phyloP scores from a whole-genome alignment of 2,888 invertebrate species.

The Ectobius pallidus region DNA sequence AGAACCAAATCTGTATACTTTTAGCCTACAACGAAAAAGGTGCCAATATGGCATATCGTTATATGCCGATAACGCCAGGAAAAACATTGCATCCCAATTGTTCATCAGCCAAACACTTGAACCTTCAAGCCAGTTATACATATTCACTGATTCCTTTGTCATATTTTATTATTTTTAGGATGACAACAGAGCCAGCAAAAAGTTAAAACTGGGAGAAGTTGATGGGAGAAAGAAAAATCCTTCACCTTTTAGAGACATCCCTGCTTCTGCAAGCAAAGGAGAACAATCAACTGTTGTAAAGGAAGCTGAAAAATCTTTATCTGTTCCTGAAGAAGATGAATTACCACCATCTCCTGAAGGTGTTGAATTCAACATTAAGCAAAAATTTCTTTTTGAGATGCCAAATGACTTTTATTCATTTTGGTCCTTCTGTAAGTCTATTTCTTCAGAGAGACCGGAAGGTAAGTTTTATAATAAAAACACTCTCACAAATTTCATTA shows the following conservation, averaged over 20 bases:
- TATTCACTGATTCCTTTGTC: no score
- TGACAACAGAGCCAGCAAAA: neutral
- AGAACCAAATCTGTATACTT: no score
- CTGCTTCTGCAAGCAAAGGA: neutral
- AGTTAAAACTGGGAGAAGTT: neutral
- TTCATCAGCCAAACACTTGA: no score
- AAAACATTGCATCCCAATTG: no score
- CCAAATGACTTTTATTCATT: constrained; percentile 88
- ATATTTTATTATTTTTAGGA: neutral
- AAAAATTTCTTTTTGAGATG: constrained; percentile 83
- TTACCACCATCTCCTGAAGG: constrained; percentile 52
- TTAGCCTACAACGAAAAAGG: no score
- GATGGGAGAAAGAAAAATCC: neutral
- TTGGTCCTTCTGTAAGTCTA: constrained; percentile 73
- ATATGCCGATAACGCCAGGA: no score
- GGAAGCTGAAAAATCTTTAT: neutral
- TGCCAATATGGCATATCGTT: no score
- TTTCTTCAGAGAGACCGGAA: constrained; percentile 62
- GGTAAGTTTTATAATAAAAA: constrained; percentile 46
- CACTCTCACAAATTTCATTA: constrained; percentile 15
- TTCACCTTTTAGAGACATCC: neutral
- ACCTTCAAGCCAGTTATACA: no score
- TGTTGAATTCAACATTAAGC: constrained; percentile 64
- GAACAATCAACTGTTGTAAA: neutral
- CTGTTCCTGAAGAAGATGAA: constrained; percentile 1